Evolutionary conservation across 1,140 invertebrate genomes (phyloP).

Genomic region (Brachionus rotundiformis): DNA sequence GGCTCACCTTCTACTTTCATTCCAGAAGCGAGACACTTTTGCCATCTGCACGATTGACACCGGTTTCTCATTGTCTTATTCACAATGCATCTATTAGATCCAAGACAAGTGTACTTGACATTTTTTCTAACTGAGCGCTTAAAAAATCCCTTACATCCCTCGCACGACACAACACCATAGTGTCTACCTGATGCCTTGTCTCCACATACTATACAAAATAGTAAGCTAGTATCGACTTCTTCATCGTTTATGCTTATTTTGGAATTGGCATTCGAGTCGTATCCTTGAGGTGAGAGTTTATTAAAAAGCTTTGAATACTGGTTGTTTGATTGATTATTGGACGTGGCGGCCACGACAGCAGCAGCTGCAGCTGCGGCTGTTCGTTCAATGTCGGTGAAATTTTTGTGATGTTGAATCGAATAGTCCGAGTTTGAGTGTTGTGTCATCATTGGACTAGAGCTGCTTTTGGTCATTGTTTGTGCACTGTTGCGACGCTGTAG

Average conservation of each 20-base stretch:
- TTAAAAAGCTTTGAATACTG: slow-evolving; percentile 20
- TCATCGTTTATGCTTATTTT: slow-evolving; percentile 22
- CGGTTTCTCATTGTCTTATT: slow-evolving; percentile 70
- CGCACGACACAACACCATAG: slow-evolving; percentile 90
- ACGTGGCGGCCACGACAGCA: slow-evolving; percentile 4
- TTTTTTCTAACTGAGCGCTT: slow-evolving; percentile 82
- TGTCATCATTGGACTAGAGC: neutral
- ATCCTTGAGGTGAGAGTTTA: neutral
- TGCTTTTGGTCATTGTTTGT: neutral
- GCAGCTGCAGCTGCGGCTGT: neutral
- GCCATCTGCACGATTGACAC: slow-evolving; percentile 89
- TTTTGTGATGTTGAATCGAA: slow-evolving; percentile 14
- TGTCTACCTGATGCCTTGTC: slow-evolving; percentile 97
- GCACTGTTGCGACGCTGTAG: slow-evolving; percentile 23
- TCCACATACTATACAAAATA: slow-evolving; percentile 94
- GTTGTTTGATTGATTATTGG: neutral
- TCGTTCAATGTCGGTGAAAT: slow-evolving; percentile 20
- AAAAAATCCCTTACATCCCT: slow-evolving; percentile 87
- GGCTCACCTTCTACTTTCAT: slow-evolving; percentile 87
- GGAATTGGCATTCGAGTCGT: neutral
- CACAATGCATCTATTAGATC: slow-evolving; percentile 90
- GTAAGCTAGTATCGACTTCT: slow-evolving; percentile 52
- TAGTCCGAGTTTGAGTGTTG: neutral
- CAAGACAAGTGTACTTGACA: slow-evolving; percentile 89
- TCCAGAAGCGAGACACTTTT: slow-evolving; percentile 85